Base-by-base conservation (phyloP, 2,797 vertebrate genomes). In the Trematomus bernacchii region DNA sequence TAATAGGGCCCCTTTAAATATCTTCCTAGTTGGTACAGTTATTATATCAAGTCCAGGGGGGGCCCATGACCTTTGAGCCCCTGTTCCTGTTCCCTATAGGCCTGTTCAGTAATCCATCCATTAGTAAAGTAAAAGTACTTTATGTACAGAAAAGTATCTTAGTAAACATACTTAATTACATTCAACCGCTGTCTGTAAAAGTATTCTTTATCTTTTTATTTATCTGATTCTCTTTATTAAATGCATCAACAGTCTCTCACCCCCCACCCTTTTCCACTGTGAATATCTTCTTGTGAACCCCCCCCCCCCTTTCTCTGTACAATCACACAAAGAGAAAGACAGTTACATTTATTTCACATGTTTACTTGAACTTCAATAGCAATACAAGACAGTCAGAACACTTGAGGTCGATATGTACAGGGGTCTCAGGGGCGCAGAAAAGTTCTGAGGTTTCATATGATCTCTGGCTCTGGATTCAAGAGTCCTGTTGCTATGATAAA, bases 301-400 rank as follows among this genome's bases (percentile, higher is more conserved):
- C 47, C 60, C 60, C 60, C 37, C 47, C 27, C 15, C 5, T 33
- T 46, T 71, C 42, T 73, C 48, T 10, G 64, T 50, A 37, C 64
- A 75, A 18, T 40, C 67, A 80, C 71, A 85, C 66, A 68, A 76
- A 84, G 70, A 83, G 75, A 89, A 86, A 83, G 75, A 84, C 79
- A 15, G 66, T 72, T 77, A 80, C 76, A 57, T 88, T 91, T 83
- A 87, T 92, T 92, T 91, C 91, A 93, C 92, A 88, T 90, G 85
- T 93, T 94, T 93, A 94, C 93, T 93, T 90, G 89, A 92, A 94
- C 92, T 93, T 93, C 90, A 94, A 93, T 94, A 94, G 93, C 93
- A 94, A 93, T 94, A 94, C 93, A 93, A 93, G 93, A 94, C 93
- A 90, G 88, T 92, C 90, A 91, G 91, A 93, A 93, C 93, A 94